Evolutionary conservation across 2,888 invertebrate genomes (phyloP), one percentile per base, ranked within the genome.

Genomic region (Apamea sordens): DNA sequence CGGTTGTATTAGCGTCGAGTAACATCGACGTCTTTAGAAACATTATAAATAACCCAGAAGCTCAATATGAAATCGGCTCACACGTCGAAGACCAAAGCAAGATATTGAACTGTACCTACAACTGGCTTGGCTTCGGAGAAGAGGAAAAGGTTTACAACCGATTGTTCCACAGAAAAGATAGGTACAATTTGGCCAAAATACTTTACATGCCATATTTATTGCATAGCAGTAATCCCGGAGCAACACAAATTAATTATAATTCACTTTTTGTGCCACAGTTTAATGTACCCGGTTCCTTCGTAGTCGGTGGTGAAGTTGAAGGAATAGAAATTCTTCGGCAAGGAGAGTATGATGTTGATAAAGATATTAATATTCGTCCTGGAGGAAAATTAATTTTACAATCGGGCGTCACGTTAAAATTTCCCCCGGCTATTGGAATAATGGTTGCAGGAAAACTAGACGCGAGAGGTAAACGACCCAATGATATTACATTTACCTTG

Each of bases 31-130:
- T 99, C 4, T 99, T 97, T 90, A 97, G 99, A 80, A 99, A 99
- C 94, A 98, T 99, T 81, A 98, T 99, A 63, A 98, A 98, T 80
- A 99, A 99, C 95, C 98, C 98, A 2, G 98, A 98, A 85, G 99
- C 99, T 0, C 97, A 98, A 76, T 99, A 99, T 93, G 99, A 99
- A 96, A 98, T 99, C 70, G 99, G 99, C 0, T 99, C 99, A 0
- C 99, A 99, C 91, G 97, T 99, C 32, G 98, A 98, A 91, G 99
- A 99, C 93, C 99, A 99, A 93, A 99, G 99, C 91, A 98, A 98
- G 96, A 97, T 98, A 32, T 98, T 99, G n/a, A 99, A 99, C 93
- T 99, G 99, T 88, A 98, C 99, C 0, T 98, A 97, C 92, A 99
- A 99, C 93, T 99, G 99, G 98, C 97, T 99, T 90, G 99, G 99